Base-by-base conservation (phyloP, 2,797 vertebrate species). In the Sebastes vulpes region DNA sequence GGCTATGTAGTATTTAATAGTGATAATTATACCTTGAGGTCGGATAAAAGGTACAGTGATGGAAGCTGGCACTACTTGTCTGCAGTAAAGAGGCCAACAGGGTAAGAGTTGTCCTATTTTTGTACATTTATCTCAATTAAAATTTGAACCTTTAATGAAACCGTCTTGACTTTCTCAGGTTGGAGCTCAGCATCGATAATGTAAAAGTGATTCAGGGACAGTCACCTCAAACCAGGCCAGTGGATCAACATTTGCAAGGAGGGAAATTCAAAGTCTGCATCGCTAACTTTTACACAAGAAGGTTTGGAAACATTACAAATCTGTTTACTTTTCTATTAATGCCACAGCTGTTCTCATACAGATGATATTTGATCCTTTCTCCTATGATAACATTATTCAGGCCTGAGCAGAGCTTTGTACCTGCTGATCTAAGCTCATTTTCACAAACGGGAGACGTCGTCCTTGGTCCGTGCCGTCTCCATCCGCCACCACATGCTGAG, bases 1-100 rank as follows among this genome's bases (percentile, higher is more conserved):
- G 91, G 93, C 46, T 90, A 79, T 61, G 80, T 91, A 4, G 67
- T 89, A 52, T 87, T 95, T 68, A 81, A 66, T 9, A 79, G 74
- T 72, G 65, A 56, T 50, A 77, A 77, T 75, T 67, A 76, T 8
- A 84, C 73, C 35, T 18, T 93, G 70, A 92, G 53, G 64, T 92
- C 93, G 11, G 75, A 72, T n/a, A 59, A 85, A 67, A 86, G 75
- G 60, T 93, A 88, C 56, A 86, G 65, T n/a, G 91, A 91, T 77
- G 93, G 93, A 71, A 50, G 35, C n/a, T 95, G 94, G 94, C 92
- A 94, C 78, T 91, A 93, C 48, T 10, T 95, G 32, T 91, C 88
- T n/a, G 92, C 90, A 70, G 76, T 60, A 32, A 68, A 25, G 72
- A 83, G 70, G 73, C 57, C 72, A 7, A 59, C 77, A 5, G 84